Percentiles rank a stretch among this genome's conserved stretches.
Conservation (phyloP, 2,888 invertebrate species). For the Drosophila vallismaia region DNA sequence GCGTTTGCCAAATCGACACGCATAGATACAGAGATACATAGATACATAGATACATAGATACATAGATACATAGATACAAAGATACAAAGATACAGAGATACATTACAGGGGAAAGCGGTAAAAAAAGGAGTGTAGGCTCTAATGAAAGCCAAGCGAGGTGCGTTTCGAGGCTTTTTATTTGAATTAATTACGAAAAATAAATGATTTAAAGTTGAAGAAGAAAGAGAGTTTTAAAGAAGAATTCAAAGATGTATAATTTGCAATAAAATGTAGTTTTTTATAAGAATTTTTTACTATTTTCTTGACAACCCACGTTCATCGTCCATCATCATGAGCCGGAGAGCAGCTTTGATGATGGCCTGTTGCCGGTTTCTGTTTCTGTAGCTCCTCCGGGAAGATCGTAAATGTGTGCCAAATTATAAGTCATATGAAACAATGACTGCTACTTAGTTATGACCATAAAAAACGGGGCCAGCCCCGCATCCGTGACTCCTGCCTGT, state of each 20-base stretch:
- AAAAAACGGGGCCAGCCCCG: slow-evolving; percentile 49
- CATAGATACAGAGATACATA: slow-evolving; percentile 29
- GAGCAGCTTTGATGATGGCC: slow-evolving; percentile 23
- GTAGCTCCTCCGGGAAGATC: slow-evolving; percentile 35
- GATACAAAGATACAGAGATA: slow-evolving; percentile 26
- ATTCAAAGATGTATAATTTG: background rate
- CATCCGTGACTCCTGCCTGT: slow-evolving; percentile 71
- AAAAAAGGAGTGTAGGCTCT: slow-evolving; percentile 3
- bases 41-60: slow-evolving; percentile 23
- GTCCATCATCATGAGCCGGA: slow-evolving; percentile 7
- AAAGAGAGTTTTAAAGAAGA: background rate
- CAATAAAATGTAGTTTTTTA: slow-evolving; percentile 2
- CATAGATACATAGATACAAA: slow-evolving; percentile 26
- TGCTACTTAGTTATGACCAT: slow-evolving; percentile 76
- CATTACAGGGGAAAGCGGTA: slow-evolving; percentile 11
- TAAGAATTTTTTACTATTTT: slow-evolving; percentile 2
- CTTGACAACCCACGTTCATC: slow-evolving; percentile 30
- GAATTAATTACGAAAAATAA: background rate
- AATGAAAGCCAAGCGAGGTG: slow-evolving; percentile 20
- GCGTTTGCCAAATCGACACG: slow-evolving; percentile 63
- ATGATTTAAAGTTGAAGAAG: no score
- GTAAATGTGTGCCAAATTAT: slow-evolving; percentile 73
- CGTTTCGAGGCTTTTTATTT: background rate
- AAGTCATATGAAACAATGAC: slow-evolving; percentile 63
- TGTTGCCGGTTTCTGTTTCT: slow-evolving; percentile 12